These are phyloP conservation scores for Eudasyphora cyanicolor DNA, from an alignment of 2,888 invertebrate species.

Conservation along the genomic window DNA sequence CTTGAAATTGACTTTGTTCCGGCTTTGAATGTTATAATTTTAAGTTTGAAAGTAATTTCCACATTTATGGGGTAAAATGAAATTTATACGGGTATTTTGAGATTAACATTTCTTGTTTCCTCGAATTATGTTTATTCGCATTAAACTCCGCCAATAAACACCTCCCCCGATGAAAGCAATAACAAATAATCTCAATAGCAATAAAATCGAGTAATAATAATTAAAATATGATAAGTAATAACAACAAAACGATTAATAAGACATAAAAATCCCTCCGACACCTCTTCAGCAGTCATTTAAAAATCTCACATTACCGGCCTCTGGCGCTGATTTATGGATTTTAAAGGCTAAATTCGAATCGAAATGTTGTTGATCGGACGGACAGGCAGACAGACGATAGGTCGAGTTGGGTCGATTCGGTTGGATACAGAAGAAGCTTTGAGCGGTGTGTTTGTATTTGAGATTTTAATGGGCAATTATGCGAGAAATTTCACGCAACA, in stretches of 20 bases:
- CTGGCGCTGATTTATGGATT: not conserved
- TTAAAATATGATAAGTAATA: not conserved
- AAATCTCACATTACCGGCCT: not conserved
- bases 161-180: not conserved
- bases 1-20: too few relatives aligned
- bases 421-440: not conserved
- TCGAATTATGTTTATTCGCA: too few relatives aligned
- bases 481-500: not conserved
- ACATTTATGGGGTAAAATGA: too few relatives aligned
- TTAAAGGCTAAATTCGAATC: not conserved
- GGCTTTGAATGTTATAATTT: too few relatives aligned
- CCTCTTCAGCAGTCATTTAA: not conserved
- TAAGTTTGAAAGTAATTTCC: too few relatives aligned
- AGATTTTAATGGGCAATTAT: not conserved
- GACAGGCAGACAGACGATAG: too few relatives aligned
- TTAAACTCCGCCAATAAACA: not conserved
- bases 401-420: too few relatives aligned
- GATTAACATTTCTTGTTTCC: too few relatives aligned
- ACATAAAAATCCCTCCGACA: not conserved
- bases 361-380: not conserved
- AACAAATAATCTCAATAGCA: not conserved
- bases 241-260: not conserved
- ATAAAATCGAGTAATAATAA: conserved; percentile 1
- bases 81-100: too few relatives aligned
- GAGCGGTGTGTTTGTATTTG: not conserved